Conservation (phyloP, 2,113 vertebrate species). For the Caretta caretta region DNA sequence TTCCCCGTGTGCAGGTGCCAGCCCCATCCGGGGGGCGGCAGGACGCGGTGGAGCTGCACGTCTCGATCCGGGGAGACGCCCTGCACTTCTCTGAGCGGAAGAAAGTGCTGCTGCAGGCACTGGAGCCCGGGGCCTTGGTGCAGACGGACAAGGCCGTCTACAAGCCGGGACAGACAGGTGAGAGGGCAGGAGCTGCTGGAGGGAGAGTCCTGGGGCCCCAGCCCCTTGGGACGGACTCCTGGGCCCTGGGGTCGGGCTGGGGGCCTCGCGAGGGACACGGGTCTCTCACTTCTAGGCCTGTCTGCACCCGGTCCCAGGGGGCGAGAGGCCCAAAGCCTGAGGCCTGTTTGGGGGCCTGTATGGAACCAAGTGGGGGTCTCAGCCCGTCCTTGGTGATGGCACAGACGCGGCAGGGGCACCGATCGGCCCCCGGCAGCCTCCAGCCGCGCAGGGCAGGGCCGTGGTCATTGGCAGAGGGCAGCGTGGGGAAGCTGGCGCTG, state of each 20-base stretch:
- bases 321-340: not conserved
- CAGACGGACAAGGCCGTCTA: conserved; percentile 18
- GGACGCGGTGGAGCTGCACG: fast-evolving
- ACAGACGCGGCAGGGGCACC: no score
- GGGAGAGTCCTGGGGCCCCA: fast-evolving
- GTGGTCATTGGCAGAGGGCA: not conserved
- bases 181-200: not conserved
- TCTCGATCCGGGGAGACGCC: not conserved
- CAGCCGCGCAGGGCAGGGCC: no score
- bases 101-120: fast-evolving
- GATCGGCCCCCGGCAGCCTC: not conserved
- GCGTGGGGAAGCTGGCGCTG: not conserved
- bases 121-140: not conserved
- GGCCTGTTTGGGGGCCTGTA: not conserved
- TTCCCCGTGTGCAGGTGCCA: not conserved
- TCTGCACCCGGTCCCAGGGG: not conserved
- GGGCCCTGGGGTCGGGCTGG: no score
- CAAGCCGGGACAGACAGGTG: not conserved
- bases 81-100: not conserved
- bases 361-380: not conserved
- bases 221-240: not conserved
- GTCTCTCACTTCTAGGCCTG: not conserved
- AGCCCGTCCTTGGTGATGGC: not conserved
- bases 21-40: fast-evolving
- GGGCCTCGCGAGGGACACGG: not conserved